A percentile compares a stretch with the other conserved stretches of the same genome.
Evolutionary conservation across 1,140 invertebrate species (phyloP).

Genomic region (Drosophila ogumai): DNA sequence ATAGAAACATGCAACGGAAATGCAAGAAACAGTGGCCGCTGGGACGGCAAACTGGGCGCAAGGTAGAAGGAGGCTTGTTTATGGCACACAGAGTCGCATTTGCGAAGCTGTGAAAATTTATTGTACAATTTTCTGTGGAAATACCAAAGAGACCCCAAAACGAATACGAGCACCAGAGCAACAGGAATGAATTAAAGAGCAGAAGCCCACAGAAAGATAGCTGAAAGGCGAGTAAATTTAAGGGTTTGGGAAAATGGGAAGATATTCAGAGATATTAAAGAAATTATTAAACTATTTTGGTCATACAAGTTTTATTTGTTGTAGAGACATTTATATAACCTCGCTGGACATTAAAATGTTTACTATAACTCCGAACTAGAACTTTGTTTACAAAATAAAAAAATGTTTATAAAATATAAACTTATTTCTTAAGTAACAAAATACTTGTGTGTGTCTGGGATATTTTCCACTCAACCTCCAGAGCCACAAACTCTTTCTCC

Average conservation of each 20-base stretch:
- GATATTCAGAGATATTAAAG: neutral
- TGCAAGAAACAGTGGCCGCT: slow-evolving; percentile 55
- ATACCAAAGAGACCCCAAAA: slow-evolving; percentile 40
- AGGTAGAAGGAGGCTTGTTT: slow-evolving; percentile 46
- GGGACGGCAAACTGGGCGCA: slow-evolving; percentile 18
- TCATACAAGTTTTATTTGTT: neutral
- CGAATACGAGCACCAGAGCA: slow-evolving; percentile 32
- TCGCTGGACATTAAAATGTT: too few species aligned
- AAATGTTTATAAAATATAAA: too few species aligned
- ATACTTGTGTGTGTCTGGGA: too few species aligned
- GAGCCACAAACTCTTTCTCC: neutral
- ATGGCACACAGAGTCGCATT: slow-evolving; percentile 48
- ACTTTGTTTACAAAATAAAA: too few species aligned
- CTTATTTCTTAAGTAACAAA: too few species aligned
- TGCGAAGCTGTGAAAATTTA: slow-evolving; percentile 52
- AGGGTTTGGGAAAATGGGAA: neutral
- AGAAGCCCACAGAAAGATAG: neutral
- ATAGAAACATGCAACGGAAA: slow-evolving; percentile 78
- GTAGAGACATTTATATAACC: neutral
- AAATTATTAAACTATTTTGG: neutral
- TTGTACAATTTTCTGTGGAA: slow-evolving; percentile 48
- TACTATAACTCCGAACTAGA: too few species aligned
- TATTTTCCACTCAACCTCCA: neutral
- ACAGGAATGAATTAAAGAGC: slow-evolving; percentile 47
- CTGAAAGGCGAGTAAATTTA: slow-evolving; percentile 20